A percentile compares a stretch with the other conserved stretches of the same genome.
These are phyloP conservation scores for Mnemiopsis leidyi DNA, from an alignment of 37 sponge, comb jelly and placozoan genomes.

Conservation along the genomic window DNA sequence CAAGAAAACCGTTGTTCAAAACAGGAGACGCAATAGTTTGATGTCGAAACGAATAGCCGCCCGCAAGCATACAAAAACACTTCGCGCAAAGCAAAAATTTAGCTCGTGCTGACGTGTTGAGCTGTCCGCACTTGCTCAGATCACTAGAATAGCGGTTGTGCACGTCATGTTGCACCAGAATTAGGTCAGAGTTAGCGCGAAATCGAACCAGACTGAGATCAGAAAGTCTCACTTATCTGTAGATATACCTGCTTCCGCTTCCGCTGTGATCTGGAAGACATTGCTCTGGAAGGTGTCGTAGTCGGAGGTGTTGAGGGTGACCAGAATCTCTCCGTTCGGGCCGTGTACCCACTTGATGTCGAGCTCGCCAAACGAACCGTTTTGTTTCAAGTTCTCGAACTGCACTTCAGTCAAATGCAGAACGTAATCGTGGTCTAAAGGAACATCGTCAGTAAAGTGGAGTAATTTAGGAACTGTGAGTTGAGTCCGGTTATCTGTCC, in stretches of 20 bases:
- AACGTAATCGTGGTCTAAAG: not conserved
- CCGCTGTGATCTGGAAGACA: conserved; percentile 22
- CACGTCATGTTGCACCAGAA: not conserved
- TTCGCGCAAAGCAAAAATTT: not conserved
- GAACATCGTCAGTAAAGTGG: not conserved
- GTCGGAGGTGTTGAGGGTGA: conserved; percentile 6
- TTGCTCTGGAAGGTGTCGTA: conserved; percentile 19
- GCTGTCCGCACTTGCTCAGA: not conserved
- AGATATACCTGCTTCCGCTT: conserved; percentile 35
- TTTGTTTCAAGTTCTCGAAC: not conserved
- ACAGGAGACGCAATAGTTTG: no score
- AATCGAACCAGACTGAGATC: not conserved
- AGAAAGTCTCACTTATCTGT: no score
- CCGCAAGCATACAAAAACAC: not conserved
- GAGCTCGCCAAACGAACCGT: conserved; percentile 14
- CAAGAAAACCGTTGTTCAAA: no score
- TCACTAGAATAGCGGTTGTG: not conserved
- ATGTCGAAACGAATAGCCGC: not conserved
- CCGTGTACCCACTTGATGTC: not conserved
- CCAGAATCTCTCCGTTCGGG: not conserved
- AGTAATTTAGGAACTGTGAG: not conserved
- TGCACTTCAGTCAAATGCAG: not conserved
- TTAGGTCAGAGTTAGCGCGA: not conserved
- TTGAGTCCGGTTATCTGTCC: no score
- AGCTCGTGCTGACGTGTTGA: not conserved